phyloP scores from a whole-genome alignment of 2,888 invertebrate species.

The Brenthis daphne region DNA sequence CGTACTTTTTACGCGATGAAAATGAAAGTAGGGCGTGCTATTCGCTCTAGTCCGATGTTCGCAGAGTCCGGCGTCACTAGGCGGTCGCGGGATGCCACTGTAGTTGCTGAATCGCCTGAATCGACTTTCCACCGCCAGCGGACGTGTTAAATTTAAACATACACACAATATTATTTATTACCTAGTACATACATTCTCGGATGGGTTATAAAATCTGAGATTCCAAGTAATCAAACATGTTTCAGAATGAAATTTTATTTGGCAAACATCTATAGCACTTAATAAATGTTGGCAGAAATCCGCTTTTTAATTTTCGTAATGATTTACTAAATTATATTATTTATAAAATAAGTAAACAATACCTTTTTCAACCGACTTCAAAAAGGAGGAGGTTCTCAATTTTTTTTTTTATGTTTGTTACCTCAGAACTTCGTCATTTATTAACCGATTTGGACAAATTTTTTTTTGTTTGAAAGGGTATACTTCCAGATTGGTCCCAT shows the following conservation, averaged over 20 bases:
- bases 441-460: too few species aligned
- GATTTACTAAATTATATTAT: background rate
- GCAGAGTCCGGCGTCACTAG: slow-evolving; percentile 42
- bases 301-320: background rate
- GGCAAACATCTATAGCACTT: slow-evolving; percentile 12
- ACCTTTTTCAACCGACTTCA: too few species aligned
- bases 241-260: slow-evolving; percentile 24
- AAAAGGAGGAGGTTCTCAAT: too few species aligned
- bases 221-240: slow-evolving; percentile 37
- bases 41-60: slow-evolving; percentile 25
- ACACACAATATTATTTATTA: slow-evolving; percentile 73
- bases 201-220: slow-evolving; percentile 63
- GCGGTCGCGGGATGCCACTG: slow-evolving; percentile 55
- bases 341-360: too few species aligned
- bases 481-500: too few species aligned
- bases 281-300: background rate
- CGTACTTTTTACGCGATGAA: slow-evolving; percentile 34
- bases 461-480: too few species aligned
- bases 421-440: too few species aligned
- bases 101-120: slow-evolving; percentile 34
- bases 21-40: slow-evolving; percentile 26
- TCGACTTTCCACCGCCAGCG: slow-evolving; percentile 41
- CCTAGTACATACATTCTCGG: slow-evolving; percentile 58
- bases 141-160: slow-evolving; percentile 55
- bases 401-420: too few species aligned